Base-by-base conservation (phyloP, 2,888 invertebrate genomes). In the Nomada flava region DNA sequence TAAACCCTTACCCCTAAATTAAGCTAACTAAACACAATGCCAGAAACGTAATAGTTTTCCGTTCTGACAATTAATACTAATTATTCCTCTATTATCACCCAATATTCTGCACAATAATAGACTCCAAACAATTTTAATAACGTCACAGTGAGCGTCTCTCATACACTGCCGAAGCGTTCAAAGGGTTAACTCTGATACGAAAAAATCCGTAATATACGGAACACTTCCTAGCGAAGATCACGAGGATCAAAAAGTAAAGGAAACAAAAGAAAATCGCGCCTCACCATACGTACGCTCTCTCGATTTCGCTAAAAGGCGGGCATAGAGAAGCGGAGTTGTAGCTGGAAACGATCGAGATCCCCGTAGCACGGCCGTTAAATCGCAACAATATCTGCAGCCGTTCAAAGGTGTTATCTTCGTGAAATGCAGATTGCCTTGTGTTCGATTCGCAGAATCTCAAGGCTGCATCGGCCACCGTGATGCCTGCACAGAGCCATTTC, bases 371-470 rank as follows among this genome's bases (percentile, higher is more conserved):
- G 23, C 23, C 44, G 36, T 78, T 55, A 53, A 78, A 60, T 74
- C 60, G 64, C 73, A 72, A 85, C 78, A 74, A 79, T 80, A 79
- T 74, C 65, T 65, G 64, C 64, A 76, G 59, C 73, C 57, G 68
- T 59, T 75, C 71, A 65, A 78, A 80, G 72, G 79, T 86, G 87
- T 88, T 88, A 89, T 90, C 90, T 89, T 84, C 87, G 87, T 88
- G 89, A 91, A 91, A 91, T 90, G 91, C 91, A 91, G 91, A 91
- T 91, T 89, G 82, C 91, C 91, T 91, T 91, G 91, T 91, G 74
- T 91, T 91, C 90, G 83, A 91, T 91, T 91, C 84, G 86, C 88
- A 88, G 89, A 87, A 88, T 88, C 88, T 89, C 90, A 91, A 90
- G 91, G 91, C 88, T 88, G 73, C 59, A 59, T 79, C 75, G 68